Evolutionary conservation across 92 coral and sea anemone species (phyloP).

Genomic region (Palythoa grandiflora): DNA sequence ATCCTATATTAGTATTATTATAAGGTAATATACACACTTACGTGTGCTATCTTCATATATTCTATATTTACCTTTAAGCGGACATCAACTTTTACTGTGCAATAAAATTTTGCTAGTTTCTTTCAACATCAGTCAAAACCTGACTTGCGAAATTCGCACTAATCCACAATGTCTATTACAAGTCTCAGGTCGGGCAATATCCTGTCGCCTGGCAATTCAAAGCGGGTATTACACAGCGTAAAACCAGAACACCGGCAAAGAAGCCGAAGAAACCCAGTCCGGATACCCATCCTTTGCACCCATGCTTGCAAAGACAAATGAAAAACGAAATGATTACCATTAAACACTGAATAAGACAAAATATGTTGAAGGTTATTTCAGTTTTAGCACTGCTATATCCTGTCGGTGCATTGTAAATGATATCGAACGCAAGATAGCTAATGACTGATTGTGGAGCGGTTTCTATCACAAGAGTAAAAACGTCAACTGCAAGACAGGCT

Average conservation of each 20-base stretch:
- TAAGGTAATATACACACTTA: no score
- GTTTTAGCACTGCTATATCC: constrained; percentile 4
- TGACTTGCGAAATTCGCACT: no score
- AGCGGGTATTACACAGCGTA: constrained; percentile 36
- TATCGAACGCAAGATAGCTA: constrained; percentile 28
- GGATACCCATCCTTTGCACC: constrained; percentile 17
- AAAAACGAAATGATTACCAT: constrained; percentile 13
- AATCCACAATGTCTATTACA: no score
- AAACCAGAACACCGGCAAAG: constrained; percentile 26
- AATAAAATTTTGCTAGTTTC: no score
- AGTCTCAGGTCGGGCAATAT: constrained; percentile 15
- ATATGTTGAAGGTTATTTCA: constrained; percentile 20
- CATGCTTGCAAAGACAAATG: constrained; percentile 3
- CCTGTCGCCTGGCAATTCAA: constrained; percentile 30
- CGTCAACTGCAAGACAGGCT: constrained; percentile 26
- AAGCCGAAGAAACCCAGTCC: constrained; percentile 15
- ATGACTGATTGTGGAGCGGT: constrained; percentile 34
- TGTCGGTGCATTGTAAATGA: background rate
- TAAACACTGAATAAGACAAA: constrained; percentile 28
- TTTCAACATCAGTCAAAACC: no score
- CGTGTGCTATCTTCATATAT: no score
- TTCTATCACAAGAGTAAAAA: constrained; percentile 18
- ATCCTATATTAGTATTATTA: no score
- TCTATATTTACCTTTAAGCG: no score
- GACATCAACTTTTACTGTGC: no score